phyloP scores from a whole-genome alignment of 1,140 invertebrate genomes.

The Leptinotarsa defecta region DNA sequence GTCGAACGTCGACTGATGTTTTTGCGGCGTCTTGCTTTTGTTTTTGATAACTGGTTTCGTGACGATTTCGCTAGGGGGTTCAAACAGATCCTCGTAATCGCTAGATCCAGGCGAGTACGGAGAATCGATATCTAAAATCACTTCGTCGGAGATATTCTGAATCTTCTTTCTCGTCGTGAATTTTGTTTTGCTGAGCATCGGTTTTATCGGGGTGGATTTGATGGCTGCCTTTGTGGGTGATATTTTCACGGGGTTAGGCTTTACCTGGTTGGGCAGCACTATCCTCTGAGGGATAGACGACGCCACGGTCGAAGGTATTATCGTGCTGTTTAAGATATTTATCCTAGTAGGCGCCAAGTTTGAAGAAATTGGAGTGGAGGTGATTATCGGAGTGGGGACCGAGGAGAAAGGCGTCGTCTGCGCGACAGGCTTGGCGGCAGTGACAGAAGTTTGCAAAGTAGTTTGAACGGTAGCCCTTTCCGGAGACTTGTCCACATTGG shows the following conservation, averaged over 20 bases:
- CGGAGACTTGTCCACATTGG: slow-evolving; percentile 44
- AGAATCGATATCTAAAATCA: slow-evolving; percentile 77
- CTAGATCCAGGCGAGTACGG: slow-evolving; percentile 84
- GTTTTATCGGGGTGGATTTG: slow-evolving; percentile 62
- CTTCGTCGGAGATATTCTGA: slow-evolving; percentile 49
- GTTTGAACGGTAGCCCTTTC: slow-evolving; percentile 25
- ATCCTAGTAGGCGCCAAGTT: slow-evolving; percentile 53
- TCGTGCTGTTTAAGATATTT: slow-evolving; percentile 51
- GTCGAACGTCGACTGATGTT: slow-evolving; percentile 63
- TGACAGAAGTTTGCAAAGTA: slow-evolving; percentile 27
- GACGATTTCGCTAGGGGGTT: slow-evolving; percentile 70
- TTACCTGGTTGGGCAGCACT: slow-evolving; percentile 54
- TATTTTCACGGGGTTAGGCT: slow-evolving; percentile 57
- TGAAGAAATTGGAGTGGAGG: slow-evolving; percentile 52
- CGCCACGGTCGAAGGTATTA: slow-evolving; percentile 45
- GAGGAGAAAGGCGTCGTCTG: slow-evolving; percentile 48
- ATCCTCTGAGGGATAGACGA: slow-evolving; percentile 56
- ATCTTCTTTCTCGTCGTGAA: slow-evolving; percentile 46
- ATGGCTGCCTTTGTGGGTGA: slow-evolving; percentile 59
- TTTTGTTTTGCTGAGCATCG: slow-evolving; percentile 56
- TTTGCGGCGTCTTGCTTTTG: slow-evolving; percentile 50
- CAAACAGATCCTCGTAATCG: slow-evolving; percentile 84
- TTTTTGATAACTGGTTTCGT: slow-evolving; percentile 47
- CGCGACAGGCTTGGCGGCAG: slow-evolving; percentile 54
- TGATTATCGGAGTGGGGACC: slow-evolving; percentile 49